Evolutionary conservation across 2,888 invertebrate species (phyloP).

Genomic region (Seira ritae): DNA sequence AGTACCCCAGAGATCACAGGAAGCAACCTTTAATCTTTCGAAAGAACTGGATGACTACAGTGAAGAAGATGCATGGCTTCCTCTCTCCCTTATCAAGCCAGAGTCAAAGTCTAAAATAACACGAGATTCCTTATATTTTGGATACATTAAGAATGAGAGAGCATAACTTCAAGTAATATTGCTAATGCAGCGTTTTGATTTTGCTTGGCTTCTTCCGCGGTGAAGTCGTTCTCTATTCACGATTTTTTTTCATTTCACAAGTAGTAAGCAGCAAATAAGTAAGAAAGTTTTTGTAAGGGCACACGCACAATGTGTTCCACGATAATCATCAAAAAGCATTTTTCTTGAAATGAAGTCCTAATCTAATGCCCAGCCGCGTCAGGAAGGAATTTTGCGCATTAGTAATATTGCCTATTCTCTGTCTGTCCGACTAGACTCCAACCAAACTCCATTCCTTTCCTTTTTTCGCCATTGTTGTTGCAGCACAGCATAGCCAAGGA

Average conservation of each 20-base stretch:
- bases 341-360: constrained; percentile 6
- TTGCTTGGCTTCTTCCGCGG: not conserved
- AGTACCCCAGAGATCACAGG: constrained; percentile 31
- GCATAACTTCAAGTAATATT: constrained; percentile 11
- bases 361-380: not conserved
- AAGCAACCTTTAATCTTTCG: constrained; percentile 49
- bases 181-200: constrained; percentile 17
- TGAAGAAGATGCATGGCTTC: constrained; percentile 48
- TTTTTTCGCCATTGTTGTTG: not conserved
- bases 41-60: constrained; percentile 23
- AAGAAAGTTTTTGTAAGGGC: not conserved
- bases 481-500: not conserved
- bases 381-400: constrained; percentile 24
- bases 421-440: not conserved
- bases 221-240: not conserved
- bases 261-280: not conserved
- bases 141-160: constrained; percentile 2
- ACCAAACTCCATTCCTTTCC: not conserved
- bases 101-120: not conserved
- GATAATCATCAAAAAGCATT: constrained; percentile 23
- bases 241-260: not conserved
- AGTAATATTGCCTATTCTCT: not conserved
- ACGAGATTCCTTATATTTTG: constrained; percentile 18
- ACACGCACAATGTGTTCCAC: not conserved
- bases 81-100: constrained; percentile 32